Evolutionary conservation across 2,888 invertebrate species (phyloP), one percentile per base, ranked within the genome.

Genomic region (Temnothorax rugatulus): DNA sequence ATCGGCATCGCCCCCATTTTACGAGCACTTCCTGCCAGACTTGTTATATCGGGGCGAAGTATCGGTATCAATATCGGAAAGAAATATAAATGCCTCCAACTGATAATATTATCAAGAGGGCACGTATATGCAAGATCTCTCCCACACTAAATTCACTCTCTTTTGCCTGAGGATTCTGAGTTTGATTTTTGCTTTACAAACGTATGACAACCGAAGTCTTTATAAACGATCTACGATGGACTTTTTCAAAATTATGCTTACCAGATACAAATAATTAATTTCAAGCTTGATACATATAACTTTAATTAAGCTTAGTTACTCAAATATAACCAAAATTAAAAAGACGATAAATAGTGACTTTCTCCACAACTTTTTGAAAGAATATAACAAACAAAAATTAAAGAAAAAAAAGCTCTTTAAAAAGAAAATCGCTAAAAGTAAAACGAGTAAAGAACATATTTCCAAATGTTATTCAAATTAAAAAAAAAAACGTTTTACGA

Each of bases 11-110:
- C 61, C 61, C 34, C 44, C 77, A 44, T 57, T 81, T 81, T 81
- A 81, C 59, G 73, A 81, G 18, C 59, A 25, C 59, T 81, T 81
- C 47, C 73, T 81, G 73, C 73, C 79, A 59, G 25, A 38, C 59
- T n/a, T 50, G 77, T 44, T 34, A 38, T 47, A 73, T 81, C 73
- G 47, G 18, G 34, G 13, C 47, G 25, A 59, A 81, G 59, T 73
- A 73, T 59, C 79, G 38, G 41, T 79, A 79, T 79, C 71, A 41
- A 79, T 73, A 71, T 71, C 73, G 34, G 29, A 13, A 34, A 13
- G 34, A 47, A 71, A 21, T 59, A 71, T 59, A 38, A 79, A 25
- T 59, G 79, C 41, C 21, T 71, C 25, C n/a, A 25, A 59, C 44
- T 21, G 34, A 38, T 69, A 71, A 71, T 79, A 59, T 34, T 59